Percentiles rank a stretch among this genome's conserved stretches.
Conservation (phyloP, 2,888 invertebrate genomes). For the Leucophora obtusa region DNA sequence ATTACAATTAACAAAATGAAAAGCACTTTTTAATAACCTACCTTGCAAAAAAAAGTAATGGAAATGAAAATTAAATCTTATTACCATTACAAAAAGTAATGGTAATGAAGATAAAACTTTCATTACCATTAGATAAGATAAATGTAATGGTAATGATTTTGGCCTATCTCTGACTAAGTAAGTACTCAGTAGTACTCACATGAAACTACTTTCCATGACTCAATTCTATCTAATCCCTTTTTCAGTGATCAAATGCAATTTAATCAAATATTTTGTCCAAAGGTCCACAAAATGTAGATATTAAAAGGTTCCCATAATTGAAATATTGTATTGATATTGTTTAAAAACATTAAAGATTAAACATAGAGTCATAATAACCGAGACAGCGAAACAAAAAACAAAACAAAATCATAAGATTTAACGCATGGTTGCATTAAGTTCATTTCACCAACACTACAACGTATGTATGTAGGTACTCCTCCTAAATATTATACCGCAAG, state of each 20-base stretch:
- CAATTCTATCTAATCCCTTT: constrained; percentile 21
- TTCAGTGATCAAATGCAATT: constrained; percentile 29
- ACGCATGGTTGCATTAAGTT: constrained; percentile 55
- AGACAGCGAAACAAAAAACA: constrained; percentile 16
- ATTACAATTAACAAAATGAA: too few relatives aligned
- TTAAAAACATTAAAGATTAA: constrained; percentile 57
- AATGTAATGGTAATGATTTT: too few relatives aligned
- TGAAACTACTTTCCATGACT: constrained; percentile 19
- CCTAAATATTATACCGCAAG: background rate
- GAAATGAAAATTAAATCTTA: too few relatives aligned
- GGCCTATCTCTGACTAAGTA: too few relatives aligned
- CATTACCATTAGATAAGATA: too few relatives aligned
- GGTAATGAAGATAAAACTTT: too few relatives aligned
- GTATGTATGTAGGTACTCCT: background rate
- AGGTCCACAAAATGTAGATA: constrained; percentile 11
- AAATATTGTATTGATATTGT: background rate
- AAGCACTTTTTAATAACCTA: too few relatives aligned
- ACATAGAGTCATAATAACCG: constrained; percentile 43
- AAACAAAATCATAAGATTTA: constrained; percentile 60
- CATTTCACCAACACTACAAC: constrained; percentile 31
- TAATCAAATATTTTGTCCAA: constrained; percentile 35
- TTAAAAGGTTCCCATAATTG: constrained; percentile 52
- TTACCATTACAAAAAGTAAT: too few relatives aligned
- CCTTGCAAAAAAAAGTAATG: too few relatives aligned
- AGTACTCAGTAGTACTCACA: constrained; percentile 10